A percentile compares a stretch with the other conserved stretches of the same genome.
These are phyloP conservation scores for Melanotaenia nigrans DNA, from an alignment of 2,797 vertebrate species.

Conservation along the genomic window DNA sequence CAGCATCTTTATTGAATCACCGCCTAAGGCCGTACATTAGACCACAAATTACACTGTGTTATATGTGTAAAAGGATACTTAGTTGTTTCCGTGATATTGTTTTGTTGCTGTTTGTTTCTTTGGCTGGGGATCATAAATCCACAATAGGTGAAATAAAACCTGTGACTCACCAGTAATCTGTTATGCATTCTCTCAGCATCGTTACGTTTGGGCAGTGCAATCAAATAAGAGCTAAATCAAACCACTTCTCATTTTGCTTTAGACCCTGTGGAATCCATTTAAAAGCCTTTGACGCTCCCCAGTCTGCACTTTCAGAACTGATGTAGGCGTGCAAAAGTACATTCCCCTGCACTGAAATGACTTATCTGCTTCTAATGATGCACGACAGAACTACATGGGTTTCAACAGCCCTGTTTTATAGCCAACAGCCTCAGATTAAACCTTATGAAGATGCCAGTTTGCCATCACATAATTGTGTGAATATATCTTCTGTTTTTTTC, in stretches of 20 bases:
- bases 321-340: slow-evolving; percentile 24
- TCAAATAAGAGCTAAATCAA: slow-evolving; percentile 45
- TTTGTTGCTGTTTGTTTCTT: slow-evolving; percentile 36
- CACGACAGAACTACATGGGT: slow-evolving; percentile 13
- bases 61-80: slow-evolving; percentile 17
- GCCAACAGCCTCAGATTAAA: slow-evolving; percentile 14
- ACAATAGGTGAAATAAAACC: slow-evolving; percentile 25
- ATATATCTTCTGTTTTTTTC: slow-evolving; percentile 7
- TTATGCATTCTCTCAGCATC: slow-evolving; percentile 22
- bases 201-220: slow-evolving; percentile 22
- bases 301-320: slow-evolving; percentile 12
- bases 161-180: slow-evolving; percentile 27
- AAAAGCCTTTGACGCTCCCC: slow-evolving; percentile 18
- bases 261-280: slow-evolving; percentile 23
- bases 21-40: slow-evolving; percentile 27
- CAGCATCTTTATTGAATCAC: slow-evolving; percentile 29
- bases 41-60: slow-evolving; percentile 21
- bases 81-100: slow-evolving; percentile 12
- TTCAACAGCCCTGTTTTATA: slow-evolving; percentile 28
- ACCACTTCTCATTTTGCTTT: slow-evolving; percentile 44
- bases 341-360: slow-evolving; percentile 25
- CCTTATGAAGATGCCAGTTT: slow-evolving; percentile 25
- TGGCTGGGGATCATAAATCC: slow-evolving; percentile 16
- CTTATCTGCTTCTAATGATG: slow-evolving; percentile 11
- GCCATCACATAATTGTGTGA: background rate